Evolutionary conservation across 2,113 vertebrate species (phyloP), one percentile per base, ranked within the genome.

Genomic region (Pogonocichla stellata): DNA sequence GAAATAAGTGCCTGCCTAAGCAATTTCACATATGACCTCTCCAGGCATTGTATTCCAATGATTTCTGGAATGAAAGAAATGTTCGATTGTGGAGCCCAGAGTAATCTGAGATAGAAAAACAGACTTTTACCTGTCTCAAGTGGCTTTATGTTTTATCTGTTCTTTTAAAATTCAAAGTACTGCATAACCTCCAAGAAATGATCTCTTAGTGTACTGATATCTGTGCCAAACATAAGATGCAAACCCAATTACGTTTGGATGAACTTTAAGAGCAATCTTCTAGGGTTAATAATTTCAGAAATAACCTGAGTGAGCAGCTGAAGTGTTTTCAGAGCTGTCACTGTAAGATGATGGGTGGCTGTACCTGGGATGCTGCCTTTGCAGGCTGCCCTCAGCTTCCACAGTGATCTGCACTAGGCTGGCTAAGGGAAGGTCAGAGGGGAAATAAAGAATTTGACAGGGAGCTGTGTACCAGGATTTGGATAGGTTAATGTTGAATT

Each of bases 371-470:
- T 82, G 69, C 26, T 72, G 91, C 60, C 64, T 50, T 54, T 80
- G 84, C 74, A 78, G 77, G 38, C 66, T 90, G 70, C 66, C 64
- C 67, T 89, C 25, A 10, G 4, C 86, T 91, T 91, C 93, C 82
- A 80, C 62, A 80, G 58, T 5, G 28, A 33, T 72, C 81, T 84
- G 51, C 81, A 90, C 45, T 19, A 3, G 2, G 6, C 88, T 92
- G 94, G 92, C 88, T 80, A 33, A 56, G 89, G 86, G 54, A 92
- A 91, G 90, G 72, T 78, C 95, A 94, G 73, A 77, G 69, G 95
- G 92, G 84, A 92, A 94, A 95, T 74, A 31, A 92, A 54, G 93
- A 96, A 97, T 92, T 86, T 86, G 69, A 81, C 86, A 77, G 38
- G 58, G 74, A 92, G 69, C 54, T 57, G 40, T 45, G 69, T 19